Evolutionary conservation across 2,797 vertebrate species (phyloP), one percentile per base, ranked within the genome.

Genomic region (Capromys pilorides): DNA sequence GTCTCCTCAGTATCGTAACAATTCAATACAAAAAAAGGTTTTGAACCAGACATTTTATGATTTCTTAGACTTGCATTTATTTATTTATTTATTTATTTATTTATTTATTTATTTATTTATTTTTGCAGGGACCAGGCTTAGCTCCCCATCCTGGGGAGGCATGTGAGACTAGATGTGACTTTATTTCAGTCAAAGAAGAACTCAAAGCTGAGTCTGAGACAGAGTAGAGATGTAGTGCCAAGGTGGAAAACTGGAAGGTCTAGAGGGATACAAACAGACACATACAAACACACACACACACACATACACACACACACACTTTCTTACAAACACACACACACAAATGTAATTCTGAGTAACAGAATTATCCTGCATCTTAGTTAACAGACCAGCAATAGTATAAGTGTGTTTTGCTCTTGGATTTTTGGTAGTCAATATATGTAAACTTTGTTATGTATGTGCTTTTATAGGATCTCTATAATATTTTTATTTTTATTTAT

Each of bases 201-300:
- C 28, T 12, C 77, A 79, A 89, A 85, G 62, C 61, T 71, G 81
- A 39, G 28, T 19, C 0, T 0, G 16, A 54, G 94, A 57, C 13
- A 91, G 73, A 69, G 91, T 92, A 96, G 90, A 95, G 73, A 83
- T 67, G 57, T 39, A 64, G 57, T 96, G 94, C 78, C 95, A 95
- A 31, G 18, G 45, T 95, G 84, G 39, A 94, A 97, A 97, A 69
- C 26, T 93, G 80, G 1, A 54, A 77, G 79, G 61, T 66, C 33
- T 51, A 19, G 93, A 92, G 93, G 75, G 26, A 92, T 0, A 6
- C 26, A 18, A 26, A 57, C 6, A 14, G 31, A 67, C 24, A 69
- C 18, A 57, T 9, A 54, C 24, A 51, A 24, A 36, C 39, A 51
- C 45, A 31, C 6, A 11, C 5, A 67, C 13, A 69, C n/a, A 49